Base-by-base conservation (phyloP, 2,113 vertebrate genomes). In the Gambusia holbrooki region DNA sequence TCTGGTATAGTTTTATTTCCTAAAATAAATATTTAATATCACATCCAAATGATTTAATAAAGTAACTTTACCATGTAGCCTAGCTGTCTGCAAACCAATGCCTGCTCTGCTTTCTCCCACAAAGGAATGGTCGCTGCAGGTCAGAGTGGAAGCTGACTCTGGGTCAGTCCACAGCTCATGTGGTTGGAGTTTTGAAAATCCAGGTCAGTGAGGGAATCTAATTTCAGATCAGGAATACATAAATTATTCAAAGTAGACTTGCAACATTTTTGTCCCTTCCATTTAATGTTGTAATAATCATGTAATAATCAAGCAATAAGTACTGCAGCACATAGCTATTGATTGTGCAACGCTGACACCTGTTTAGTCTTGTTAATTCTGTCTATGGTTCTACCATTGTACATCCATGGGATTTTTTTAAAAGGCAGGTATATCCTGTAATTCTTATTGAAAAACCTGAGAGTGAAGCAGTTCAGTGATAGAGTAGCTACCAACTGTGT, bases 111-210 rank as follows among this genome's bases (percentile, higher is more conserved):
- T 85, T 63, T 83, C 25, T 75, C n/a, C 29, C 4, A 62, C 42
- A 88, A 93, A 99, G 97, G 98, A 99, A 99, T 92, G 98, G 97
- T 40, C 97, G 97, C 88, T 99, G 97, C 93, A 96, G 97, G 93
- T 99, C 98, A 89, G 98, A 99, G 89, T 99, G 98, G 98, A 99
- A 99, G 93, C 98, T 99, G 90, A 97, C 96, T 90, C 92, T 99
- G 81, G 95, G 95, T 78, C 96, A 97, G 90, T 96, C 98, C 88
- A 95, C 96, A 83, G 97, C 97, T 88, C 97, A 98, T 75, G 97
- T 99, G 92, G 96, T 96, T 87, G 98, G 98, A 90, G 97, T 99
- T 91, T 95, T 99, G 94, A 99, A 99, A 95, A 98, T 99, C 94
- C 98, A 99, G 97, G 98, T 98, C 22, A 72, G 4, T 77, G 28